Base-by-base conservation (phyloP, 2,797 vertebrate genomes). In the Heterohyrax brucei region DNA sequence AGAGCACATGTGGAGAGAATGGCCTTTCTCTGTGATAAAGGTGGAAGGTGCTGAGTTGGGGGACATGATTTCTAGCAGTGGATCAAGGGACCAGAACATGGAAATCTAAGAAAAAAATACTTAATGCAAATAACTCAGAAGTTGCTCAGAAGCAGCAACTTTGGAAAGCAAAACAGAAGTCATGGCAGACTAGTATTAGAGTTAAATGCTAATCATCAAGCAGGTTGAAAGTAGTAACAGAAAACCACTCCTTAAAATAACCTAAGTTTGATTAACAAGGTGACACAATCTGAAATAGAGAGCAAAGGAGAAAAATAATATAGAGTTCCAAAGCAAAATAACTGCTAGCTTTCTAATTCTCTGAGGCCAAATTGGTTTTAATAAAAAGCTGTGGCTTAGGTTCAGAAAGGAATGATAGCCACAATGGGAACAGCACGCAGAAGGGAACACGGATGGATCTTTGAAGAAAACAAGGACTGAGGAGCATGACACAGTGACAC, bases 371-470 rank as follows among this genome's bases (percentile, higher is more conserved):
- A 75, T 44, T 93, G 44, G 19, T 83, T 77, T 75, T 59, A 70
- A 56, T 39, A 61, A 89, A 82, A 88, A 94, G 44, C 88, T 66
- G 33, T 73, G 72, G 68, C 68, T 87, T 79, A 12, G 46, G 64
- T 16, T 79, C 53, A 89, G 46, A 82, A 4, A 90, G 30, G n/a
- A 87, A 33, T 10, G 80, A 84, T n/a, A 94, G 72, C 48, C 76
- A 66, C 0, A 1, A 59, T 10, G 26, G 75, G 30, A 82, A 61
- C 50, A 96, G 56, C 62, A 91, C n/a, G 85, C 68, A 61, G 79
- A 90, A 89, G 73, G 88, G 26, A 66, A 84, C 93, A 87, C 92
- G 96, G 89, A 96, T 87, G 81, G 87, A n/a, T 85, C 89, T 89
- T n/a, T 21, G 56, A 89, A 92, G 62, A 87, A 95, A 93, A 94